phyloP scores from a whole-genome alignment of 2,888 invertebrate genomes.

The Pandemis cinnamomeana region DNA sequence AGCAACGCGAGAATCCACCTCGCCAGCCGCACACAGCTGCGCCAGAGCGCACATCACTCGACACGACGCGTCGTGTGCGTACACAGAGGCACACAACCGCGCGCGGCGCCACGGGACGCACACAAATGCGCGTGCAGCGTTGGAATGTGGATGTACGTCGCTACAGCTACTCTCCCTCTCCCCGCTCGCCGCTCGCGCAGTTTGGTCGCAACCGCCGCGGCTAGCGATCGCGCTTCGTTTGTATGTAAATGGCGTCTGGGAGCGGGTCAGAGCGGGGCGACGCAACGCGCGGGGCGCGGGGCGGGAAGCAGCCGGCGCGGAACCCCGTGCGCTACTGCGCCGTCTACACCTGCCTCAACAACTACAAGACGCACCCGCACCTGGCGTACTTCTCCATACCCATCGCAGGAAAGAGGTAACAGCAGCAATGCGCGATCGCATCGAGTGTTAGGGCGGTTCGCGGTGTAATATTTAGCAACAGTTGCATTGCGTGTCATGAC shows the following conservation, averaged over 20 bases:
- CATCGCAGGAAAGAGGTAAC: conserved; percentile 5
- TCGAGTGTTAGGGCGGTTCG: no score
- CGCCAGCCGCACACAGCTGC: not conserved
- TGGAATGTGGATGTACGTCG: not conserved
- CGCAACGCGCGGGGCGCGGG: no score
- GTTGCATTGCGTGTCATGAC: no score
- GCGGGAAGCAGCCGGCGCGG: no score
- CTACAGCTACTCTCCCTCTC: not conserved
- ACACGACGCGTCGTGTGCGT: no score
- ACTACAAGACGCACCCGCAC: conserved; percentile 27
- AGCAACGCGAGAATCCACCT: not conserved
- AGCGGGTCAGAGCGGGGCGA: not conserved
- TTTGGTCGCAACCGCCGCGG: conserved; percentile 9
- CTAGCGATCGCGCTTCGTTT: conserved; percentile 15
- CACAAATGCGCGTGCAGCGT: conserved; percentile 14
- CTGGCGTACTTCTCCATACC: conserved; percentile 28
- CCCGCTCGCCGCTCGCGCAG: conserved; percentile 3
- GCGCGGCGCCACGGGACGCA: not conserved
- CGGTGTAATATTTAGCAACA: no score
- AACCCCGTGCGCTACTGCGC: conserved; percentile 29
- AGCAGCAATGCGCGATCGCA: no score
- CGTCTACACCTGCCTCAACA: conserved; percentile 28
- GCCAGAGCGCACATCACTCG: no score
- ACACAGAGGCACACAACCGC: not conserved
- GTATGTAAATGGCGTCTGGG: conserved; percentile 19